Percentiles rank a stretch among this genome's conserved stretches.
These are phyloP conservation scores for Cavia porcellus DNA, from an alignment of 2,113 vertebrate species.

Conservation along the genomic window DNA sequence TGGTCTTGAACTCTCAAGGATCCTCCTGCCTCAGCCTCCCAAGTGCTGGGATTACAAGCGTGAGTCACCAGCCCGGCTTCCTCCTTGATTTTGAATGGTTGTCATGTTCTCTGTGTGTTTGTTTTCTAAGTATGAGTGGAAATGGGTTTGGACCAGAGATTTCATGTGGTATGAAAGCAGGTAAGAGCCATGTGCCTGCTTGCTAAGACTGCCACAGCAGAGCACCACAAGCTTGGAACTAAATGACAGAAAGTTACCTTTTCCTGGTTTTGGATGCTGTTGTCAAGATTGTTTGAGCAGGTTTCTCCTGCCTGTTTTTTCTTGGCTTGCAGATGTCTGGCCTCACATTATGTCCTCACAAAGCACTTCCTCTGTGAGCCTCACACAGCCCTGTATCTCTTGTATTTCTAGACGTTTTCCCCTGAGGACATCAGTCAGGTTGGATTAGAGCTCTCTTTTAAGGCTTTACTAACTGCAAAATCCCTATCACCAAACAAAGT, in stretches of 20 bases:
- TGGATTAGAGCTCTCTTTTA: no score
- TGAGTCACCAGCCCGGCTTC: no score
- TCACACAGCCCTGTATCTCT: not conserved
- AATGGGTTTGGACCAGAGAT: not conserved
- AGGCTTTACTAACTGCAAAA: not conserved
- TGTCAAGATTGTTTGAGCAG: not conserved
- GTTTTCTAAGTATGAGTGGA: not conserved
- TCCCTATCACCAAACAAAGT: not conserved
- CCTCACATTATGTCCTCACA: accelerated
- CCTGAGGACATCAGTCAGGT: not conserved
- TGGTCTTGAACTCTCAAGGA: no score
- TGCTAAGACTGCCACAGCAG: not conserved
- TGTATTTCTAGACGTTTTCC: not conserved
- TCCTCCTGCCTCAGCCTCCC: no score
- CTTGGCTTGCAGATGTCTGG: not conserved
- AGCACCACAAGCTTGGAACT: not conserved
- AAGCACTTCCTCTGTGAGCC: not conserved
- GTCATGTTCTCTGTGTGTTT: not conserved
- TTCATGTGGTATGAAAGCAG: not conserved
- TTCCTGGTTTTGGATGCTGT: not conserved
- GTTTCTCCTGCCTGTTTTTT: not conserved
- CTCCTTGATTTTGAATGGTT: not conserved
- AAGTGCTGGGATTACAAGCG: no score
- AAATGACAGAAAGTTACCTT: not conserved
- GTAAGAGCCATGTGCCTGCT: not conserved